Evolutionary conservation across 2,797 vertebrate species (phyloP).

Genomic region (Myotis findleyi): DNA sequence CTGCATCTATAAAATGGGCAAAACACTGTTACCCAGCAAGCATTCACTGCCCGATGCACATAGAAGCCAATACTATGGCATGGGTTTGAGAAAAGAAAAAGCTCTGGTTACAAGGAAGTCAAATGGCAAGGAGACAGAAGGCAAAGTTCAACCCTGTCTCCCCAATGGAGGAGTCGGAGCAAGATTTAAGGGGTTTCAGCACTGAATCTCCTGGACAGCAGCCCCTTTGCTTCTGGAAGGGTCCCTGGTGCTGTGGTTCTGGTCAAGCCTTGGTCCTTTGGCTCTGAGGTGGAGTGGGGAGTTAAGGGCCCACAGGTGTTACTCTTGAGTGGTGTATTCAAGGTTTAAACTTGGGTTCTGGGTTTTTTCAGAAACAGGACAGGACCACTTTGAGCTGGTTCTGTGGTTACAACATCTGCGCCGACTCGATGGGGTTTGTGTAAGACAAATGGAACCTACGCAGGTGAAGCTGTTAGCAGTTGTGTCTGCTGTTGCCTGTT

Average conservation of each 20-base stretch:
- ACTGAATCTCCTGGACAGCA: background rate
- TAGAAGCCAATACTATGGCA: no score
- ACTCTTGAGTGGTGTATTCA: background rate
- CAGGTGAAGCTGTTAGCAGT: background rate
- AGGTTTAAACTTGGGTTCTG: background rate
- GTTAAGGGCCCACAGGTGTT: background rate
- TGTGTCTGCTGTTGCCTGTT: background rate
- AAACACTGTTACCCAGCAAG: no score
- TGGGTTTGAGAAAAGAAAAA: background rate
- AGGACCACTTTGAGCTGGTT: background rate
- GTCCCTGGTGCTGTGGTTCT: background rate
- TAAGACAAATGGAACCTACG: accelerated
- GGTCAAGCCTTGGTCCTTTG: background rate
- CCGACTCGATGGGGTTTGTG: accelerated
- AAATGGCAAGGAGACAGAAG: background rate
- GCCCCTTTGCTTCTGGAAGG: no score
- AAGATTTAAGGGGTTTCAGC: background rate
- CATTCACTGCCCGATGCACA: accelerated
- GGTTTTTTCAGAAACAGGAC: background rate
- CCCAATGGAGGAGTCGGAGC: background rate
- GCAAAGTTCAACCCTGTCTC: background rate
- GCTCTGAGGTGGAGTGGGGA: no score
- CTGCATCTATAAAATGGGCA: accelerated
- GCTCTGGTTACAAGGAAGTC: background rate
- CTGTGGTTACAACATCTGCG: accelerated